Conservation (phyloP, 1,140 invertebrate genomes). For the Drosophila mauritiana region DNA sequence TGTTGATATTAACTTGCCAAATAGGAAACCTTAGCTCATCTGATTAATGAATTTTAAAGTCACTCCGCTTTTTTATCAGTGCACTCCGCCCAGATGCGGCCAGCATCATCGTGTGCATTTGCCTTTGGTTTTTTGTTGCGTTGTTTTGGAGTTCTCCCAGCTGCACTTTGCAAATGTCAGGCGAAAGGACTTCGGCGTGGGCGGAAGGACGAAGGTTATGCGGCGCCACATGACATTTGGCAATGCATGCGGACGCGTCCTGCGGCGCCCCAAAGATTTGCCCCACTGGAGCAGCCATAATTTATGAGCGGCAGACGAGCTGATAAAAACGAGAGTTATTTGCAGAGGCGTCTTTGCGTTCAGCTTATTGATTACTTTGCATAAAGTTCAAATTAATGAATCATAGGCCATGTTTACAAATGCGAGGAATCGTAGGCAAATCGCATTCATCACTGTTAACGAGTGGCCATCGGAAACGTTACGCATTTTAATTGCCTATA, state of each 20-base stretch:
- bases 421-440: neutral
- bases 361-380: constrained; percentile 16
- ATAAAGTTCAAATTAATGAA: neutral
- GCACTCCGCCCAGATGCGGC: constrained; percentile 9
- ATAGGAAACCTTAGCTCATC: no score
- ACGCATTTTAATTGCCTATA: neutral
- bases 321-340: constrained; percentile 30
- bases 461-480: neutral
- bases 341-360: constrained; percentile 12
- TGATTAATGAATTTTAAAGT: no score
- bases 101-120: constrained; percentile 14
- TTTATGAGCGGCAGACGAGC: constrained; percentile 29
- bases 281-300: constrained; percentile 33
- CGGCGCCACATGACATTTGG: constrained; percentile 55
- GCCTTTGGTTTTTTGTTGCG: constrained; percentile 9
- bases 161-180: constrained; percentile 68
- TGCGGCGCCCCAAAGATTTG: constrained; percentile 46
- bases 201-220: constrained; percentile 50
- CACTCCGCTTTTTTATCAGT: neutral
- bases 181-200: constrained; percentile 40
- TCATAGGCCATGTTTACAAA: neutral
- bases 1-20: no score
- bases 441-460: neutral
- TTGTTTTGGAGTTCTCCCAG: constrained; percentile 23
- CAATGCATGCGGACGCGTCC: constrained; percentile 32